Base-by-base conservation (phyloP, 1,140 invertebrate genomes). In the Drosophila lacertosa region DNA sequence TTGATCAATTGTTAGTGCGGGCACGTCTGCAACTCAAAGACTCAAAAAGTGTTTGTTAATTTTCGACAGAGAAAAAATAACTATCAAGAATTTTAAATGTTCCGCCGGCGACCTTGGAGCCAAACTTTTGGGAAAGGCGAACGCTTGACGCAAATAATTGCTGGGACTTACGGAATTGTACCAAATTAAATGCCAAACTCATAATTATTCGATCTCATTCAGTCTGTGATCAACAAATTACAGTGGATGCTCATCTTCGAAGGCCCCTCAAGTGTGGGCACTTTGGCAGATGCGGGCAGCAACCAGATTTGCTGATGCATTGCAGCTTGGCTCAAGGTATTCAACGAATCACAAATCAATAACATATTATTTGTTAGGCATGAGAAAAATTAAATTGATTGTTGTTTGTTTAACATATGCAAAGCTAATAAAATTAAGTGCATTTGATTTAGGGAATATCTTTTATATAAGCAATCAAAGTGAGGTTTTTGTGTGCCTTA, bases 81-180 rank as follows among this genome's bases (percentile, higher is more conserved):
- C 80, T 67, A 80, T 80, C 64, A 84, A 84, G 82, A 81, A 84
- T 88, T 82, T 88, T 74, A 82, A 84, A 88, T 86, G 81, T 48
- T 80, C 39, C 54, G 54, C 10, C 33, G 24, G 45, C 63, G 80
- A 83, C 80, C 80, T 83, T 83, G 76, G 54, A n/a, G 13, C 16
- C 16, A 33, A 22, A n/a, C 20, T 22, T 22, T 55, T 55, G 67
- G 51, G 77, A 86, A 83, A 83, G 80, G 80, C 73, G n/a, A 68
- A 37, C 37, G 53, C 51, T 33, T 33, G 32, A 48, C 24, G 26
- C 40, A 9, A 29, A 29, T 7, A 29, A 26, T 40, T 45, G 55
- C 50, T 53, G 66, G 77, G 51, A 72, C 63, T 60, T 26, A 62
- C 40, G 7, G 62, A 76, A 74, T 74, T 59, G 57, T 63, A 74